Conservation (phyloP, 2,113 vertebrate genomes). For the cattle (Bos taurus) region ARS-UCD2.0 NC_037338.1:5162501-5163000, state of each 20-base stretch:
- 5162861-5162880: background rate
- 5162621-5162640: background rate
- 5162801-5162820: background rate
- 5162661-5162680: background rate
- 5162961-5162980: background rate
- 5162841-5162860: background rate
- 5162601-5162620: background rate
- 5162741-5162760: background rate
- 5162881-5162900: background rate
- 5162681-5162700: accelerated
- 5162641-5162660: background rate
- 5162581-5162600: background rate
- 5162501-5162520: background rate
- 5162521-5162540: background rate
- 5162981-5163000: background rate
- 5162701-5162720: background rate
- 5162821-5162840: background rate
- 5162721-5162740: background rate
- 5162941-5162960: background rate
- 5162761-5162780: background rate
- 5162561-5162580: background rate
- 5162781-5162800: background rate
- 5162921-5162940: background rate
- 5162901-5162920: background rate
- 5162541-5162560: background rate